Percentiles rank a stretch among this genome's conserved stretches.
These are phyloP conservation scores for Gnatocerus cornutus DNA, from an alignment of 2,888 invertebrate genomes.

Conservation along the genomic window DNA sequence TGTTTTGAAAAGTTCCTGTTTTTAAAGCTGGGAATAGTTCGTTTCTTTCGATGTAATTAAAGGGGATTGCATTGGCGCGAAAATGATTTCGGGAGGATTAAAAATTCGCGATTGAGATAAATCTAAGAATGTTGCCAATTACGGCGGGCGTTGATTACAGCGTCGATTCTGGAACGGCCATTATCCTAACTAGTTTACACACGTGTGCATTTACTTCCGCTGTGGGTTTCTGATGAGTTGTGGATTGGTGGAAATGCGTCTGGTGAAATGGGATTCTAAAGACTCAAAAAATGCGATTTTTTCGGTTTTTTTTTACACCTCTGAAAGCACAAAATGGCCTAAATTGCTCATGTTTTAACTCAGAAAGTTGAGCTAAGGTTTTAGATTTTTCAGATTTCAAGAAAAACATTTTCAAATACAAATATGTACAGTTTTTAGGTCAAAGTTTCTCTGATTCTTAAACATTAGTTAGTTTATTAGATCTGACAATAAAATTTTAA, in stretches of 20 bases:
- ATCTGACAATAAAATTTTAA: no score
- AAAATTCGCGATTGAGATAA: conserved; percentile 31
- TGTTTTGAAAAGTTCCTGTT: neutral
- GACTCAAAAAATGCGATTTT: neutral
- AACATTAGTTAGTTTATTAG: no score
- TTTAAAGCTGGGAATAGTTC: neutral
- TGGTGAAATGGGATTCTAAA: neutral
- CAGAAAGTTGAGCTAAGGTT: no score
- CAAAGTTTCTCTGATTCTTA: no score
- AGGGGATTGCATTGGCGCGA: conserved; percentile 17
- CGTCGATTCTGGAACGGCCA: conserved; percentile 39
- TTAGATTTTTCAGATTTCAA: no score
- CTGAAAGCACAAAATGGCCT: no score
- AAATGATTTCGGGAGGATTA: conserved; percentile 37
- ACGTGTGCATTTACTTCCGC: conserved; percentile 38
- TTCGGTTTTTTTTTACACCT: no score
- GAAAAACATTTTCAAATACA: no score
- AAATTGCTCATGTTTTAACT: no score
- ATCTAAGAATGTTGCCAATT: conserved; percentile 37
- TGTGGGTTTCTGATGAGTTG: conserved; percentile 32
- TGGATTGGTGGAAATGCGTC: conserved; percentile 28
- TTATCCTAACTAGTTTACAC: conserved; percentile 40
- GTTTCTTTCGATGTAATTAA: conserved; percentile 22
- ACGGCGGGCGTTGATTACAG: conserved; percentile 38
- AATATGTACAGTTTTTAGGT: no score